Evolutionary conservation across 2,888 invertebrate species (phyloP).

Genomic region (Thyatira batis): DNA sequence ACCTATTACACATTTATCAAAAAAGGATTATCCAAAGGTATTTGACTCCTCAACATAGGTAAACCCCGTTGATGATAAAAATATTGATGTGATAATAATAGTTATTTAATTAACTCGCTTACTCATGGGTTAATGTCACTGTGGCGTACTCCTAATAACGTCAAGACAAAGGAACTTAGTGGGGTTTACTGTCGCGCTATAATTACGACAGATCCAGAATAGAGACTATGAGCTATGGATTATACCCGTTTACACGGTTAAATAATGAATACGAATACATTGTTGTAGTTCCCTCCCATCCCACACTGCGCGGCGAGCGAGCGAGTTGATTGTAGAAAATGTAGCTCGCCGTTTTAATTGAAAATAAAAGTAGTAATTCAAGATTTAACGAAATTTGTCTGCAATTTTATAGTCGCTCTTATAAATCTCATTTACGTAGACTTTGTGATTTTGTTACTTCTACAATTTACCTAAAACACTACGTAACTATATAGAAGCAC

Average conservation of each 20-base stretch:
- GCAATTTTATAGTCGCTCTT: not conserved
- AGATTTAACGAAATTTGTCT: not conserved
- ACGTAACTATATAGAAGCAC: too few species aligned
- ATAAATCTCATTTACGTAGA: not conserved
- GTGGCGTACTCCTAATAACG: constrained; percentile 20
- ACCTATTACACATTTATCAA: too few species aligned
- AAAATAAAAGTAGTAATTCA: not conserved
- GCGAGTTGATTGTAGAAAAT: not conserved
- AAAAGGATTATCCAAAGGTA: too few species aligned
- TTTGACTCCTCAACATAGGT: too few species aligned
- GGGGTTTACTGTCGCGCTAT: constrained; percentile 32
- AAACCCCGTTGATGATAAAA: too few species aligned
- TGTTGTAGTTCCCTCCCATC: too few species aligned
- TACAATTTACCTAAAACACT: too few species aligned
- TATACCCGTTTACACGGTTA: constrained; percentile 37
- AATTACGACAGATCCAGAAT: constrained; percentile 41
- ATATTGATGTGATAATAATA: not conserved
- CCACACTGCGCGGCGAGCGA: not conserved
- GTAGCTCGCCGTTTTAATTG: constrained; percentile 2
- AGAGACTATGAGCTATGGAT: constrained; percentile 34
- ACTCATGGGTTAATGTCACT: not conserved
- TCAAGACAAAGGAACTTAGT: constrained; percentile 29
- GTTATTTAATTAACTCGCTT: not conserved
- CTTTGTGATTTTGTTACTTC: not conserved
- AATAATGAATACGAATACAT: constrained; percentile 20